Conservation (phyloP, 2,888 invertebrate genomes). For the Andrena haemorrhoa region DNA sequence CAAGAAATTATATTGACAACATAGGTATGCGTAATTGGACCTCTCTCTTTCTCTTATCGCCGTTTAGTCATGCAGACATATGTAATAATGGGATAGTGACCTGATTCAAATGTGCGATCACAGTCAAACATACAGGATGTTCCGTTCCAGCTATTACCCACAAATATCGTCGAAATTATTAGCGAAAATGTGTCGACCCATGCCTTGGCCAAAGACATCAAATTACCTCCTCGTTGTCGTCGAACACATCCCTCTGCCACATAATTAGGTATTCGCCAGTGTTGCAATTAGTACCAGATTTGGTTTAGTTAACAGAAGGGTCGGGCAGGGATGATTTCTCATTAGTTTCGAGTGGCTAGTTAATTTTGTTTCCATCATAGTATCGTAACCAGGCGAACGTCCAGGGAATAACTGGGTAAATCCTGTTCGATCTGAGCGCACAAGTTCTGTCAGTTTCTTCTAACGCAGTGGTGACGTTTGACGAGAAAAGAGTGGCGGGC, state of each 20-base stretch:
- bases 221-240: too few species aligned
- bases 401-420: too few species aligned
- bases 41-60: slow-evolving; percentile 9
- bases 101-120: not conserved
- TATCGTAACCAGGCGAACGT: not conserved
- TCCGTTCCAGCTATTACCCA: not conserved
- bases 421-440: too few species aligned
- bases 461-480: not conserved
- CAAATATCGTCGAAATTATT: not conserved
- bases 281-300: too few species aligned
- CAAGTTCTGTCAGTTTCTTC: not conserved
- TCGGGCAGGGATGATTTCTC: not conserved
- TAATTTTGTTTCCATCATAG: not conserved
- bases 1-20: slow-evolving; percentile 51
- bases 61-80: slow-evolving; percentile 1
- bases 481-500: slow-evolving; percentile 9
- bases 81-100: slow-evolving; percentile 2
- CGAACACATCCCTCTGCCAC: too few species aligned
- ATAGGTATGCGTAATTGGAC: slow-evolving; percentile 18
- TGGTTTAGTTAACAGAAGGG: too few species aligned
- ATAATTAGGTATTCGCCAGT: too few species aligned
- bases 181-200: too few species aligned
- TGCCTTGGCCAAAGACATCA: too few species aligned
- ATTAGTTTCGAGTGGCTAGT: not conserved
- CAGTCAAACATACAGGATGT: not conserved